A percentile compares a stretch with the other conserved stretches of the same genome.
These are phyloP conservation scores for Latrodectus hesperus DNA, from an alignment of 2,888 invertebrate genomes.

Conservation along the genomic window DNA sequence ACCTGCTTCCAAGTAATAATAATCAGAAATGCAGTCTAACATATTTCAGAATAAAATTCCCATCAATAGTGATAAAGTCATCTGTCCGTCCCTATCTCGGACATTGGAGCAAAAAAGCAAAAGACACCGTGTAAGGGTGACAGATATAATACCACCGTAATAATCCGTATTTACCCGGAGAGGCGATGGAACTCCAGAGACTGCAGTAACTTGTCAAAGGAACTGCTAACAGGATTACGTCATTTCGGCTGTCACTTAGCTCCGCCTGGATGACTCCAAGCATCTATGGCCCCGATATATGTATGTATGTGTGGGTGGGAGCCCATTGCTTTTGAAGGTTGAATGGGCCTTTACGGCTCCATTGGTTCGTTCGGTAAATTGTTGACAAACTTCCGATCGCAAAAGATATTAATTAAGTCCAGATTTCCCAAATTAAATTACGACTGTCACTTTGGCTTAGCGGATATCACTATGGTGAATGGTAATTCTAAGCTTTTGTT, in stretches of 20 bases:
- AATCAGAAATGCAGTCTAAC: background rate
- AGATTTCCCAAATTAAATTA: background rate
- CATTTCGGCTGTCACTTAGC: slow-evolving; percentile 51
- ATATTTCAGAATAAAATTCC: background rate
- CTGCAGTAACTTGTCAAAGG: slow-evolving; percentile 32
- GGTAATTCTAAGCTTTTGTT: too few species aligned
- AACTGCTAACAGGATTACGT: slow-evolving; percentile 40
- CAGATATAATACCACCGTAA: slow-evolving; percentile 8
- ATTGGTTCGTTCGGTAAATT: background rate
- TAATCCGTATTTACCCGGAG: slow-evolving; percentile 19
- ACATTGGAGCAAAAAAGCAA: slow-evolving; percentile 4
- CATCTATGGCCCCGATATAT: background rate
- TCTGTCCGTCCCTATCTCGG: background rate
- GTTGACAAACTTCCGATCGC: background rate
- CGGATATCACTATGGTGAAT: too few species aligned
- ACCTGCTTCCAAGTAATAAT: too few species aligned
- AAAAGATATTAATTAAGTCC: background rate
- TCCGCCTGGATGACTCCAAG: slow-evolving; percentile 14
- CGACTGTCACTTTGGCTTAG: too few species aligned
- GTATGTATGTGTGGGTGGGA: background rate
- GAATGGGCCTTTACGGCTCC: background rate
- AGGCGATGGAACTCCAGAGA: slow-evolving; percentile 18
- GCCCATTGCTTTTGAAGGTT: background rate
- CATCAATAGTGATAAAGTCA: background rate
- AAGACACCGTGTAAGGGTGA: background rate